These are phyloP conservation scores for Drosophila sechellia DNA, from an alignment of 1,140 invertebrate genomes.

Conservation along the genomic window DNA sequence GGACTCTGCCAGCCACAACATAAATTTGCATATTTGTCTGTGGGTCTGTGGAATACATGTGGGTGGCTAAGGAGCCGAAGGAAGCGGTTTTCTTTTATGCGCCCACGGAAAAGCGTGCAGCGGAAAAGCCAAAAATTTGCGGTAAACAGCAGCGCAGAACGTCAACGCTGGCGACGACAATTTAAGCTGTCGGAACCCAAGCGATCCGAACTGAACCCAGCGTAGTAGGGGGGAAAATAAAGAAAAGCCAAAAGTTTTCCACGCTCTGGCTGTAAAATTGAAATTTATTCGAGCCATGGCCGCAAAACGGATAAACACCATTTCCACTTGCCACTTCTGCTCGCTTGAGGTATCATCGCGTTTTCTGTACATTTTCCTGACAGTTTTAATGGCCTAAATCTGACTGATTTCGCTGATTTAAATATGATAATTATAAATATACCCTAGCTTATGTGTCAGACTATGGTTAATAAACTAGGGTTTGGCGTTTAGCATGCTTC, in stretches of 20 bases:
- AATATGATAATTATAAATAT: no score
- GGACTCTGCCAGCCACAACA: constrained; percentile 64
- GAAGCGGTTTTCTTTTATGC: constrained; percentile 15
- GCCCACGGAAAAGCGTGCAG: constrained; percentile 49
- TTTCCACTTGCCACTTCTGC: constrained; percentile 78
- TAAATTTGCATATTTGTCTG: constrained; percentile 81
- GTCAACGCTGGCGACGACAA: constrained; percentile 45
- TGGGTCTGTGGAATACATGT: background rate
- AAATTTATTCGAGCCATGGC: constrained; percentile 70
- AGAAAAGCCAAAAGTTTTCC: constrained; percentile 46
- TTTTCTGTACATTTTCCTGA: constrained; percentile 1
- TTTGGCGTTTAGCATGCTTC: no score
- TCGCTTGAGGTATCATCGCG: constrained; percentile 31
- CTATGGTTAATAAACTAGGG: no score
- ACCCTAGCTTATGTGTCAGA: no score
- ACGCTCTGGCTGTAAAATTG: constrained; percentile 63
- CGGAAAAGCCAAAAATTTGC: constrained; percentile 73
- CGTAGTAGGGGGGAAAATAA: constrained; percentile 2
- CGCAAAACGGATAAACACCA: constrained; percentile 74
- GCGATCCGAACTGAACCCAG: constrained; percentile 1
- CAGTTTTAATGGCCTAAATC: background rate
- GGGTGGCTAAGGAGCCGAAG: constrained; percentile 1
- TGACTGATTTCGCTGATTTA: background rate
- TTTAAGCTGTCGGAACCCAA: constrained; percentile 70
- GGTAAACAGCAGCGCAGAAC: constrained; percentile 64